Evolutionary conservation across 2,113 vertebrate species (phyloP).

Genomic region (Vidua chalybeata): DNA sequence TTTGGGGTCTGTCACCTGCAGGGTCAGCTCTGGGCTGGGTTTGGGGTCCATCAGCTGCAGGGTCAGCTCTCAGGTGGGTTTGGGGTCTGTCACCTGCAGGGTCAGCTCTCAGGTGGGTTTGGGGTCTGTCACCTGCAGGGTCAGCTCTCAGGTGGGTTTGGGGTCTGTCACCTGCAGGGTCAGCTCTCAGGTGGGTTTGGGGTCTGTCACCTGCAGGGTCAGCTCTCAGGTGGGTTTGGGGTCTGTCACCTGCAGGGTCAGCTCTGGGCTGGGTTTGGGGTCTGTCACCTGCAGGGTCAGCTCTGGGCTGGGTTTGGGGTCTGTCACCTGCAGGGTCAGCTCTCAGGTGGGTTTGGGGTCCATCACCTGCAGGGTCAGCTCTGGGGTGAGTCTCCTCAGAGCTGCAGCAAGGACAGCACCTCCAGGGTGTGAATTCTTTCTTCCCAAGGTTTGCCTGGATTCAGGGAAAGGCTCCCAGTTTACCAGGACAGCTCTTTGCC

Average conservation of each 20-base stretch:
- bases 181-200: rapidly evolving
- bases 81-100: rapidly evolving
- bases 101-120: rapidly evolving
- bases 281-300: rapidly evolving
- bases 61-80: background rate
- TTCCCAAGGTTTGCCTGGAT: background rate
- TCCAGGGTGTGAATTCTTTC: background rate
- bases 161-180: rapidly evolving
- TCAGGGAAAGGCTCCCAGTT: background rate
- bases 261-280: rapidly evolving
- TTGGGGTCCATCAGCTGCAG: rapidly evolving
- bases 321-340: rapidly evolving
- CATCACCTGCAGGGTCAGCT: rapidly evolving
- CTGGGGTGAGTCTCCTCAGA: background rate
- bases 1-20: rapidly evolving
- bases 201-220: rapidly evolving
- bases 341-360: background rate
- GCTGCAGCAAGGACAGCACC: background rate
- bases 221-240: rapidly evolving
- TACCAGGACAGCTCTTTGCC: background rate
- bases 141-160: too few species aligned
- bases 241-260: rapidly evolving
- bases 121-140: too few species aligned
- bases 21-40: rapidly evolving
- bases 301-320: rapidly evolving